phyloP scores from a whole-genome alignment of 2,888 invertebrate species.

The Hylaea fasciaria region DNA sequence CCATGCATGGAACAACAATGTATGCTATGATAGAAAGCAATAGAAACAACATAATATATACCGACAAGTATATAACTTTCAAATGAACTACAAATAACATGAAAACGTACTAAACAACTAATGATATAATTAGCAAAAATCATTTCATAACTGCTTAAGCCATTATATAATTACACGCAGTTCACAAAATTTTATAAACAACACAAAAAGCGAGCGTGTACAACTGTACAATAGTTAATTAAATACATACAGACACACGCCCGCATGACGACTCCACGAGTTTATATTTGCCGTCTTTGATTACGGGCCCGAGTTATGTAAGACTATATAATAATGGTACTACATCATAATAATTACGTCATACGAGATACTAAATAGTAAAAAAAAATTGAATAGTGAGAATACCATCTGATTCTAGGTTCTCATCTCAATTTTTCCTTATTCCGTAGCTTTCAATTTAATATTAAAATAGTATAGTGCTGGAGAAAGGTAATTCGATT shows the following conservation, averaged over 20 bases:
- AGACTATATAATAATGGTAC: not conserved
- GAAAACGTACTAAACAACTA: not conserved
- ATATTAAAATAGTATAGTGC: too few species aligned
- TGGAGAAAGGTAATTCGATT: too few species aligned
- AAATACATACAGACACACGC: conserved; percentile 54
- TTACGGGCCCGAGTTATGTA: conserved; percentile 45
- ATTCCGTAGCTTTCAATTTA: too few species aligned
- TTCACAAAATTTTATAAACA: conserved; percentile 25
- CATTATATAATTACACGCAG: conserved; percentile 20
- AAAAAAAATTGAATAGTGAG: too few species aligned
- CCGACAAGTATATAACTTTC: too few species aligned
- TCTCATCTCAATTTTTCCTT: too few species aligned
- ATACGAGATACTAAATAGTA: too few species aligned
- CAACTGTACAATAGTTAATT: conserved; percentile 56
- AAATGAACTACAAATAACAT: not conserved
- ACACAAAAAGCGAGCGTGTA: conserved; percentile 39
- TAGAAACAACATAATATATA: too few species aligned
- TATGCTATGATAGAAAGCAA: too few species aligned
- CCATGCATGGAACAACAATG: too few species aligned
- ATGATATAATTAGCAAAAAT: not conserved
- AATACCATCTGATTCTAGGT: too few species aligned
- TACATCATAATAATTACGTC: not conserved
- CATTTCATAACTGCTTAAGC: conserved; percentile 2
- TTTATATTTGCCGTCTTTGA: conserved; percentile 72
- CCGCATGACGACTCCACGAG: conserved; percentile 66